Evolutionary conservation across 1,140 invertebrate species (phyloP).

Genomic region (Dryas iulia): DNA sequence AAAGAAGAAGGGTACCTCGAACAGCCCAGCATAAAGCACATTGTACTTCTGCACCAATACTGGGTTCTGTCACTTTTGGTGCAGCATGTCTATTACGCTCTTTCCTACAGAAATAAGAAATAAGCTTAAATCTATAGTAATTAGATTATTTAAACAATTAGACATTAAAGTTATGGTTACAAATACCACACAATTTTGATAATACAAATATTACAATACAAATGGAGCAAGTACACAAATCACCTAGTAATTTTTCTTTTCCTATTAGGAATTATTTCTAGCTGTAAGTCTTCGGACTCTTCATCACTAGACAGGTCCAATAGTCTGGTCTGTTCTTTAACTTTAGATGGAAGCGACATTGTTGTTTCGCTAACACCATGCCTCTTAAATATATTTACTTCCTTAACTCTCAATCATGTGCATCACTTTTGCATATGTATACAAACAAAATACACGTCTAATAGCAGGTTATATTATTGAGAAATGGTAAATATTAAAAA

Average conservation of each 20-base stretch:
- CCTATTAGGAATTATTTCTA: conserved; percentile 82
- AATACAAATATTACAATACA: conserved; percentile 4
- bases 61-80: conserved; percentile 49
- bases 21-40: conserved; percentile 69
- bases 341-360: conserved; percentile 71
- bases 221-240: not conserved
- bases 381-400: conserved; percentile 33
- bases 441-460: not conserved
- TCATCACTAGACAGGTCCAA: conserved; percentile 82
- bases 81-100: conserved; percentile 49
- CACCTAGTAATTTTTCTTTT: conserved; percentile 79
- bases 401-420: not conserved
- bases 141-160: no score
- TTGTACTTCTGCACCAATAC: conserved; percentile 60
- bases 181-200: no score
- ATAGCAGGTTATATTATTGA: not conserved
- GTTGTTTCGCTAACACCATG: conserved; percentile 53
- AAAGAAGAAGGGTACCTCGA: conserved; percentile 59
- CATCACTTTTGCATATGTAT: not conserved
- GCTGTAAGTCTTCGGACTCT: conserved; percentile 83
- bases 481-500: not conserved
- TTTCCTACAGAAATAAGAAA: conserved; percentile 44
- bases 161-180: no score
- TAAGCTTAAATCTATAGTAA: not conserved
- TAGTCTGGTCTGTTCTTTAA: conserved; percentile 84